Base-by-base conservation (phyloP, 2,797 vertebrate species). In the Pachyuromys duprasi region DNA sequence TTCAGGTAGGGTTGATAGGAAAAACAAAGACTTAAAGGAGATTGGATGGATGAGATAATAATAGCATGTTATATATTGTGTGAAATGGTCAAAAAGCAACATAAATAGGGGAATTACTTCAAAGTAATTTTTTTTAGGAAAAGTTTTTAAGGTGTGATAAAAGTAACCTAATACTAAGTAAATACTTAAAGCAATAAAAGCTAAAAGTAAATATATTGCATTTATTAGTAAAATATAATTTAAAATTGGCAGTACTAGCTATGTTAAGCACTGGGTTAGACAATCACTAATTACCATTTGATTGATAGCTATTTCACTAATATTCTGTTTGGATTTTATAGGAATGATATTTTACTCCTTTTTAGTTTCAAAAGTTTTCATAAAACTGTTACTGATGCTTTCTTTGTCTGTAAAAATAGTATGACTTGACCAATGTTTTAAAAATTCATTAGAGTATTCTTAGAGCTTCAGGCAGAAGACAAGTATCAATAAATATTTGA, bases 401-500 rank as follows among this genome's bases (percentile, higher is more conserved):
- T 95, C 81, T 53, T 45, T 94, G 6, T 42, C 49, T 89, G 49
- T 75, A 91, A 90, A 79, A 83, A 89, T 36, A 7, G 2, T 1
- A 60, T 33, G 36, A 90, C 36, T 90, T 28, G 22, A 86, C 13
- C 86, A 18, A 3, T 5, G 1, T 17, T 89, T 93, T 63, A 82
- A 89, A 94, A 92, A 78, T 91, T 90, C 22, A 93, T 95, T 90
- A 39, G 0, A 80, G 28, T 76, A 45, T 33, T 79, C 67, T 15
- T 86, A 79, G 15, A 90, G 33, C 26, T 93, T 81, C 60, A 24
- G 42, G 15, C n/a, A 94, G 87, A 76, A 31, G 65, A 72, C 63
- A 94, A 62, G 24, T 96, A 88, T 79, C n/a, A 91, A 53, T 93
- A 94, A 89, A 76, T 89, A 89, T 63, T 76, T 63, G 7, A 76